Evolutionary conservation across 2,113 vertebrate genomes (phyloP), one percentile per base, ranked within the genome.

Genomic region (Pontoporia blainvillei): DNA sequence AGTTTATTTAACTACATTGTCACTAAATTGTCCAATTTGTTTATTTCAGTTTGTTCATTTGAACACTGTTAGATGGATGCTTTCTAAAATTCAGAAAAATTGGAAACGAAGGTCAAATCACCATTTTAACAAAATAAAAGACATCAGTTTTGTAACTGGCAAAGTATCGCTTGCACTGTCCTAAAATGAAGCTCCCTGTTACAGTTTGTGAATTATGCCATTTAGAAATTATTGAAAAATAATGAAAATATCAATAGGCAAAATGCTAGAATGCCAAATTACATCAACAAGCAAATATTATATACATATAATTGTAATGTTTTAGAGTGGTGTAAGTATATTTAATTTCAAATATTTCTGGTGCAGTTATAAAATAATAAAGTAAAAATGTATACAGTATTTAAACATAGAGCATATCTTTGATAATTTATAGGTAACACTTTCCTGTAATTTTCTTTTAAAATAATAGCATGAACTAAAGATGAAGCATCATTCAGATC

Each of bases 1-100:
- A 85, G 1, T 95, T 96, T 84, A 78, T 92, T 88, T 93, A 71
- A 76, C 71, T 94, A 96, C 90, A 95, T 52, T 97, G 59, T 84
- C 73, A 94, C 12, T 29, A 82, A 96, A 49, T 62, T 84, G 31
- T 78, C 67, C 21, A 61, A 83, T 84, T 49, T 86, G 49, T 93
- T 94, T 73, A 52, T 59, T 93, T 94, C 39, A 75, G 27, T 59
- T 49, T 93, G 11, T 52, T 89, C 2, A 64, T 54, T 94, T 96
- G 64, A 81, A 84, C 31, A 84, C 1, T 93, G 57, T 76, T 86
- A 91, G 23, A 23, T 64, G 27, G 29, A 86, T 96, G 25, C 59
- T 91, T 96, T 95, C 20, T 94, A 91, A 95, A 89, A 93, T 39
- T 21, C 29, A 69, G 54, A 62, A 96, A 69, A 59, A 89, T 75